Base-by-base conservation (phyloP, 2,888 invertebrate genomes). In the Acleris emargana region DNA sequence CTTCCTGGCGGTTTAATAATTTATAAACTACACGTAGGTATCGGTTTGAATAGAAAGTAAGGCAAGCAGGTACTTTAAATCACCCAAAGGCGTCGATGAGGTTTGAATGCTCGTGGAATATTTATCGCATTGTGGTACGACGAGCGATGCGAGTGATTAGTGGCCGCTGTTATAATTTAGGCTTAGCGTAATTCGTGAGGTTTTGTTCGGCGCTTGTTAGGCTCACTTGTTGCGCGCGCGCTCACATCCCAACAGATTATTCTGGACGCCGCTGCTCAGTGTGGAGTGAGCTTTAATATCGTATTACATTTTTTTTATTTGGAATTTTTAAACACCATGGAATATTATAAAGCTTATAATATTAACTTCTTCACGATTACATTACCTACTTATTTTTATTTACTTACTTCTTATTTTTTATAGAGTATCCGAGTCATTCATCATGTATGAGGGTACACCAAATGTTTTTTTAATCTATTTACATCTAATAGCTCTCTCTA, bases 151-250 rank as follows among this genome's bases (percentile, higher is more conserved):
- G 84, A 85, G 84, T 87, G 87, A 91, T 91, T 89, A 88, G 87
- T 87, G 82, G 74, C 74, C 72, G 76, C 73, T 76, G 84, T 79
- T 82, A 86, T 88, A 87, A 88, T 89, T 91, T 89, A 88, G 84
- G 81, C 82, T 90, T 82, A 90, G 82, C 81, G 83, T 84, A 84
- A 82, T 84, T 79, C 77, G 77, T 79, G 75, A 71, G 81, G 79
- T 80, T 81, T 84, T 84, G 79, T 82, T 80, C 78, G 85, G 77
- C 72, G 89, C 91, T 92, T 89, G 91, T 92, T 91, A 92, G 87
- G 73, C 74, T 81, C 87, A 87, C 91, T 92, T 92, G 91, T 91
- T 90, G 82, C 79, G 88, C 80, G 84, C 84, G 87, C 87, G 85
- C 85, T 78, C 83, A 80, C 78, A 75, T 72, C 76, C 75, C 68